Evolutionary conservation across 2,113 vertebrate species (phyloP), one percentile per base, ranked within the genome.

Genomic region (Lutjanus erythropterus): DNA sequence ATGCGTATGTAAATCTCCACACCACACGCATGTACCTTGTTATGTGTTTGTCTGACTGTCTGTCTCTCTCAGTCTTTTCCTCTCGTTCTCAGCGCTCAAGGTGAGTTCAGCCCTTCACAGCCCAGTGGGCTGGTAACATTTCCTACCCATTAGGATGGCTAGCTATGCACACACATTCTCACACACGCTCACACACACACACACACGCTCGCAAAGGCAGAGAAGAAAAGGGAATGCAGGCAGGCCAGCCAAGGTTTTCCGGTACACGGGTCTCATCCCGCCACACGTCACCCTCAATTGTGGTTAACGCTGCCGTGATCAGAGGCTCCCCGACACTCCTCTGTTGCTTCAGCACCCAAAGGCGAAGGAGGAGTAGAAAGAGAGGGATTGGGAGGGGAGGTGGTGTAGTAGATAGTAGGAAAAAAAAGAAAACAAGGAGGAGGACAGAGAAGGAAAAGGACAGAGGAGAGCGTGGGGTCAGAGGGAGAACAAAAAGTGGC

Each of bases 51-150:
- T 73, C 39, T 72, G 15, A 3, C 41, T 27, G n/a, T 78, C 64
- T 78, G 14, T 71, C 61, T 29, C 47, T 72, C 19, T 78, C 71
- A 21, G 21, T 68, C 75, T 64, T 56, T 78, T n/a, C 44, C 47
- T 82, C 18, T 37, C 9, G 2, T 65, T 85, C 56, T 64, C 44
- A 58, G 10, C 3, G 62, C 80, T 86, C 85, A 92, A 91, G 88
- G 88, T 90, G 84, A 86, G 75, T 86, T 83, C 74, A 90, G 88
- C 71, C 93, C 92, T 93, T 94, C 92, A 92, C 90, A 93, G 89
- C 78, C 86, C 88, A 93, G 46, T 86, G 91, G 83, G 72, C 87
- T 73, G 83, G 39, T 74, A 91, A 91, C 78, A 92, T 88, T 89
- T 86, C 83, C 75, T 80, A 11, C 71, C 74, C 73, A 88, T 88